Conservation (phyloP, 2,888 invertebrate species). For the Melolontha melolontha region DNA sequence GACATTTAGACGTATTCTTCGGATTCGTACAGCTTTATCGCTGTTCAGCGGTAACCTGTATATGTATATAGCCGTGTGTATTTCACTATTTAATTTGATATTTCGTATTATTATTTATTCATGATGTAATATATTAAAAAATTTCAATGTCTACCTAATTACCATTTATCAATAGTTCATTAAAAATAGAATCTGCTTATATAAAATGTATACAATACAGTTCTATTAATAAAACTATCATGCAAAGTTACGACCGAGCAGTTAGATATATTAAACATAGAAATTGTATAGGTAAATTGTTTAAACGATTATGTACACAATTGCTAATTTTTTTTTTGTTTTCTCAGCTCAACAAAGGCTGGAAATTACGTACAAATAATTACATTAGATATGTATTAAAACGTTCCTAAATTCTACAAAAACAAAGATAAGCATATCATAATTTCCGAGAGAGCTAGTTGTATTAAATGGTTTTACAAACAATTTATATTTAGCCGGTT, state of each 20-base stretch:
- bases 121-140: not conserved
- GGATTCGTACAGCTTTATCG: too few relatives aligned
- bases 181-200: constrained; percentile 16
- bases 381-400: not conserved
- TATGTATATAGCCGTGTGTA: too few relatives aligned
- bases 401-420: constrained; percentile 11
- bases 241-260: constrained; percentile 1
- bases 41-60: too few relatives aligned
- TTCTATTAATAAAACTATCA: constrained; percentile 22
- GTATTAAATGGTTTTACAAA: constrained; percentile 30
- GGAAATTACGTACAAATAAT: constrained; percentile 10
- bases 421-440: constrained; percentile 23
- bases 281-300: constrained; percentile 3
- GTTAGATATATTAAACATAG: not conserved
- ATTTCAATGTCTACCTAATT: not conserved
- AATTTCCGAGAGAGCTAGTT: constrained; percentile 7
- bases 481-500: constrained; percentile 22
- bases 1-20: too few relatives aligned
- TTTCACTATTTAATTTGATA: too few relatives aligned
- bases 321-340: constrained; percentile 4
- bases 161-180: not conserved
- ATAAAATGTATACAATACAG: constrained; percentile 10
- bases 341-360: constrained; percentile 9
- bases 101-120: too few relatives aligned
- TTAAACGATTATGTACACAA: constrained; percentile 1